Base-by-base conservation (phyloP, 2,888 invertebrate genomes). In the Cryptus armator region DNA sequence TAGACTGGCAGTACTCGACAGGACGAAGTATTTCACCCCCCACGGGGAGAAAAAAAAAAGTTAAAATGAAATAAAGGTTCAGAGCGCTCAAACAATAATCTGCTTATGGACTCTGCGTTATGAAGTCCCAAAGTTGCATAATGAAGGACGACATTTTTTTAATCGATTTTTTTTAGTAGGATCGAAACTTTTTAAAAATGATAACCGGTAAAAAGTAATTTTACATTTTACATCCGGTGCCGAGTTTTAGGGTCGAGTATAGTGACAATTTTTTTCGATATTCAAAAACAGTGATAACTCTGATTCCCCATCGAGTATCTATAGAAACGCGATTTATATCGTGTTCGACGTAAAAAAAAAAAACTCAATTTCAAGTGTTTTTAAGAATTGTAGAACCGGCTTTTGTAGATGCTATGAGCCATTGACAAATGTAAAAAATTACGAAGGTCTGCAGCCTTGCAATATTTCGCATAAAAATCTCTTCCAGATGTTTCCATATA, bases 11-110 rank as follows among this genome's bases (percentile, higher is more conserved):
- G 44, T 32, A 59, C 43, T 16, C 19, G 16, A 64, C 64, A 16
- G 29, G 16, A 29, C 43, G 14, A 24, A 16, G 16, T 48, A 44
- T 74, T 53, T n/a, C 12, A 51, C 76, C 75, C 62, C 32, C 19
- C 16, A n/a, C n/a, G 24, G 48, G 10, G 37, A 59, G n/a, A 6
- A 46, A 44, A 64, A 14, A 29, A 51, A 46, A 46, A 24, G 24
- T 29, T 37, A 19, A 67, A 5, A n/a, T 14, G 19, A 74, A 67
- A 74, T 32, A 81, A 62, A 44, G n/a, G 68, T 62, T 5, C 6
- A 24, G 46, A 53, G 74, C 53, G 24, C 51, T 79, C n/a, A 53
- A n/a, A n/a, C 53, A 66, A 66, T 56, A 64, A 43, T 43, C 43
- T 43, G 37, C 37, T 66, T 66, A 66, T 12, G 16, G 16, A 16